Conservation (phyloP, 1,140 invertebrate species). For the Aradophagus sp. region DNA sequence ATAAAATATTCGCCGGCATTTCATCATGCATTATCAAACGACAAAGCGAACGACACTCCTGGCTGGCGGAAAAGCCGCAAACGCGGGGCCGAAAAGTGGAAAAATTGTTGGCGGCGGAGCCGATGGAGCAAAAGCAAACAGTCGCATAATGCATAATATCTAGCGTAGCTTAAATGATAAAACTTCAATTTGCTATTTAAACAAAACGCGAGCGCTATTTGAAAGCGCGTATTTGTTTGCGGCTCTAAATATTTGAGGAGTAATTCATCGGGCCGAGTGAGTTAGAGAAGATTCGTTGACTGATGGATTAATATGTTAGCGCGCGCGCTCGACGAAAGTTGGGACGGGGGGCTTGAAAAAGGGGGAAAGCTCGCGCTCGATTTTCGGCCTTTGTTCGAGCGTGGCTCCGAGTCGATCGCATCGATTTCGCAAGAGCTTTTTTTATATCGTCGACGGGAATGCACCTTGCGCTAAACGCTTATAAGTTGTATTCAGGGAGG, state of each 20-base stretch:
- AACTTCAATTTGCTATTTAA: conserved; percentile 32
- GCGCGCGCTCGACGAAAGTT: conserved; percentile 24
- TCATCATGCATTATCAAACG: too few relatives aligned
- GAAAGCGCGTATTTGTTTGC: conserved; percentile 27
- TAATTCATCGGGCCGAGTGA: conserved; percentile 51
- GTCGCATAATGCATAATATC: conserved; percentile 25
- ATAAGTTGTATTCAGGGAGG: conserved; percentile 34
- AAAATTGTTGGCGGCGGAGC: neutral
- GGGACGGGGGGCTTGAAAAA: conserved; percentile 27
- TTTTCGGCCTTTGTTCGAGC: conserved; percentile 75
- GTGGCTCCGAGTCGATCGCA: conserved; percentile 68
- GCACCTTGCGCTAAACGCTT: conserved; percentile 36
- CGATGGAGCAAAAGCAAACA: conserved; percentile 10
- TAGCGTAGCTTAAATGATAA: conserved; percentile 24
- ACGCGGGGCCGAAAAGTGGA: too few relatives aligned
- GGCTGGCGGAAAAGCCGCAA: too few relatives aligned
- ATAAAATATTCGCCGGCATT: too few relatives aligned
- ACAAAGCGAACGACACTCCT: too few relatives aligned
- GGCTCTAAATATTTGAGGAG: conserved; percentile 45
- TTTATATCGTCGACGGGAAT: conserved; percentile 38
- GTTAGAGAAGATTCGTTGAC: conserved; percentile 49
- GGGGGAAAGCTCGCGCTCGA: conserved; percentile 63
- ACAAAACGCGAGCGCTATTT: conserved; percentile 37
- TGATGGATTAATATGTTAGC: conserved; percentile 49
- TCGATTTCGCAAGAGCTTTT: conserved; percentile 69